phyloP scores from a whole-genome alignment of 2,113 vertebrate species.

The Stegastes partitus region DNA sequence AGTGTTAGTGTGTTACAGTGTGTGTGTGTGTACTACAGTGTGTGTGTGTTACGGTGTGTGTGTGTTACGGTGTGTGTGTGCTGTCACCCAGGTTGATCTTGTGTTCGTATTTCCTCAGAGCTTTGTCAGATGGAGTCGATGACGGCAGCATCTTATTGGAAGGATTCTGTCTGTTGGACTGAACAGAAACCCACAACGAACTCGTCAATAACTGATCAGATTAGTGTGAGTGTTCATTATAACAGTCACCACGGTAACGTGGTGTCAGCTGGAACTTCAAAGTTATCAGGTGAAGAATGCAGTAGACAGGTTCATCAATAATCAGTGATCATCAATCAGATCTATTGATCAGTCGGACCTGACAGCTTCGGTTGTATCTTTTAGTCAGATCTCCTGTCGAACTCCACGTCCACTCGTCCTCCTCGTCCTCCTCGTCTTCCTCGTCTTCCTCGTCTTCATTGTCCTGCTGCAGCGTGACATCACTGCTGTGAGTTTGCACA shows the following conservation, averaged over 20 bases:
- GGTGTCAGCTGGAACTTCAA: no score
- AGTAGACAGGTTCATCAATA: no score
- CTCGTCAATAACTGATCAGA: not conserved
- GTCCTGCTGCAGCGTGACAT: not conserved
- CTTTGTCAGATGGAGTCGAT: slow-evolving; percentile 79
- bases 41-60: not conserved
- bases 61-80: no score
- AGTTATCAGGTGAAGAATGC: no score
- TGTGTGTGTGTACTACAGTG: not conserved
- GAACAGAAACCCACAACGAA: not conserved
- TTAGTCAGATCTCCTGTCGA: slow-evolving; percentile 56
- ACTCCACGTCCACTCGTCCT: slow-evolving; percentile 68
- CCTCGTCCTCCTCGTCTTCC: not conserved
- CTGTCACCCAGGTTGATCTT: slow-evolving; percentile 83
- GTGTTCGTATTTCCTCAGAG: slow-evolving; percentile 83
- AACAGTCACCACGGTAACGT: no score
- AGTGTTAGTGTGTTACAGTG: no score
- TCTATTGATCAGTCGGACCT: slow-evolving; percentile 28
- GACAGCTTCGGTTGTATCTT: slow-evolving; percentile 55
- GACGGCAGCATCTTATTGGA: slow-evolving; percentile 59
- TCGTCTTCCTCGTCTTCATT: slow-evolving; percentile 5
- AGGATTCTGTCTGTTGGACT: slow-evolving; percentile 68
- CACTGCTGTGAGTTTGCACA: not conserved
- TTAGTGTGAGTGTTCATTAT: no score
- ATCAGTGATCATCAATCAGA: no score